Evolutionary conservation across 2,888 invertebrate species (phyloP).

Genomic region (Platycheirus rosarum): DNA sequence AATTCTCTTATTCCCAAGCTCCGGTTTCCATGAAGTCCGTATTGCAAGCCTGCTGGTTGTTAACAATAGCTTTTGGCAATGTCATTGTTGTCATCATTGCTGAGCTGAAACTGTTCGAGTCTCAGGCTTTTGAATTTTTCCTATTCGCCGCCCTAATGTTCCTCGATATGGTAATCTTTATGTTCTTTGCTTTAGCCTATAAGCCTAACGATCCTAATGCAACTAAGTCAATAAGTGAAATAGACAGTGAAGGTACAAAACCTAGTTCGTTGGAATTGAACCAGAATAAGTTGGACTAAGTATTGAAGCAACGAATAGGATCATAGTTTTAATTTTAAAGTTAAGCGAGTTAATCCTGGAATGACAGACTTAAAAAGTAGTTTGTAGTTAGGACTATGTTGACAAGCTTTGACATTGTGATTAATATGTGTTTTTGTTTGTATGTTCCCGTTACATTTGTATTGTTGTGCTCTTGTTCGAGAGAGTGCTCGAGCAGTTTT

Average conservation of each 20-base stretch:
- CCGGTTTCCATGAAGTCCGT: slow-evolving; percentile 95
- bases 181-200: slow-evolving; percentile 90
- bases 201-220: slow-evolving; percentile 82
- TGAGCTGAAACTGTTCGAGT: slow-evolving; percentile 88
- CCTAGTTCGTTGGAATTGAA: slow-evolving; percentile 51
- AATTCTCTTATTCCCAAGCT: slow-evolving; percentile 88
- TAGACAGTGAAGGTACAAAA: slow-evolving; percentile 53
- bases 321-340: slow-evolving; percentile 20
- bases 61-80: slow-evolving; percentile 97
- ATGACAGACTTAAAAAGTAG: slow-evolving; percentile 1
- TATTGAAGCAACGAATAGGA: slow-evolving; percentile 8
- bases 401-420: slow-evolving; percentile 24
- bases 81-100: slow-evolving; percentile 95
- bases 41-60: slow-evolving; percentile 94
- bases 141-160: slow-evolving; percentile 95
- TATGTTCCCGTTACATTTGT: slow-evolving; percentile 19
- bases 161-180: slow-evolving; percentile 91
- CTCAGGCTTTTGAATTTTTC: slow-evolving; percentile 93
- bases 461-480: slow-evolving; percentile 45
- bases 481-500: slow-evolving; percentile 49
- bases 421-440: slow-evolving; percentile 27
- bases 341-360: slow-evolving; percentile 1
- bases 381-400: slow-evolving; percentile 26
- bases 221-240: slow-evolving; percentile 38
- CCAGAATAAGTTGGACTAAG: not conserved